Conservation (phyloP, 2,797 vertebrate genomes). For the Pseudopleuronectes americanus region DNA sequence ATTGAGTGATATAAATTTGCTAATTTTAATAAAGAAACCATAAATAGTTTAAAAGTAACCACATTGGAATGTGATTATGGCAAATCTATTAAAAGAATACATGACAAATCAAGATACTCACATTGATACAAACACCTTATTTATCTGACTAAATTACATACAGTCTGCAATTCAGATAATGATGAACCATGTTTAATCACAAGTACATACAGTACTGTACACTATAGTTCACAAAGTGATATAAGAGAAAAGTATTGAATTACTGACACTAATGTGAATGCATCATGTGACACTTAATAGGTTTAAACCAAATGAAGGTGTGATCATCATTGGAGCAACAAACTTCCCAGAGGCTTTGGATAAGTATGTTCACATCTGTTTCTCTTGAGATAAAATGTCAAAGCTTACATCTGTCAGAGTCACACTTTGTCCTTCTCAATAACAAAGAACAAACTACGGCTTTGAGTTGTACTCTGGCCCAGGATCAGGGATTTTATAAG, state of each 20-base stretch:
- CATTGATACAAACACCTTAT: too few relatives aligned
- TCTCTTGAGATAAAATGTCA: constrained; percentile 5
- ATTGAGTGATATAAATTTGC: too few relatives aligned
- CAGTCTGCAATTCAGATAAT: too few relatives aligned
- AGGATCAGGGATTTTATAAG: neutral
- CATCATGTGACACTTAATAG: constrained; percentile 69
- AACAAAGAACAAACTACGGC: neutral
- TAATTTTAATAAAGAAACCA: too few relatives aligned
- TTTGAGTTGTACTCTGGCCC: neutral
- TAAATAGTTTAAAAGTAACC: too few relatives aligned
- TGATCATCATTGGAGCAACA: constrained; percentile 98
- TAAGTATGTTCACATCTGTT: constrained; percentile 87
- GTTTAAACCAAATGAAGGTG: constrained; percentile 98
- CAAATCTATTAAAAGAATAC: too few relatives aligned
- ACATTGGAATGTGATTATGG: too few relatives aligned
- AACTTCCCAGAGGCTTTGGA: constrained; percentile 98
- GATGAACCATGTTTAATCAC: too few relatives aligned
- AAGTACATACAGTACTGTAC: too few relatives aligned
- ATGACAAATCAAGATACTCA: too few relatives aligned
- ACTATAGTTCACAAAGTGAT: too few relatives aligned
- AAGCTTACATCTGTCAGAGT: neutral
- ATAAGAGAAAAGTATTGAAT: neutral
- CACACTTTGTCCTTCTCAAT: neutral
- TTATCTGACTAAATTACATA: too few relatives aligned
- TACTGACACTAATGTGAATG: neutral